Evolutionary conservation across 1,140 invertebrate genomes (phyloP).

Genomic region (Bombus vancouverensis): DNA sequence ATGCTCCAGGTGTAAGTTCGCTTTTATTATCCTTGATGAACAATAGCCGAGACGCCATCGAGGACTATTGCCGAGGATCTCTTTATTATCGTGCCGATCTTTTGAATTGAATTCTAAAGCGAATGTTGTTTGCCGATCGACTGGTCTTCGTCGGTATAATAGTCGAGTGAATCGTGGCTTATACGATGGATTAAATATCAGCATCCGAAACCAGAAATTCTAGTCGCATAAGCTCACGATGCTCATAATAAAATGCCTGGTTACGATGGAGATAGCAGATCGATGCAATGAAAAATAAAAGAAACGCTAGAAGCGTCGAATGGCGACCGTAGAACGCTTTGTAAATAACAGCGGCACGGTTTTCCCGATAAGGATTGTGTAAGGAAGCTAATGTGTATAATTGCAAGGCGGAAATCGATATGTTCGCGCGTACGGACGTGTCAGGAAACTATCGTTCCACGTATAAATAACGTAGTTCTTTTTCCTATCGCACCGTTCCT

Average conservation of each 20-base stretch:
- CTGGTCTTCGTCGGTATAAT: neutral
- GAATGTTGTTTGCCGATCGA: neutral
- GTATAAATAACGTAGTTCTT: slow-evolving; percentile 1
- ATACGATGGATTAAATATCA: neutral
- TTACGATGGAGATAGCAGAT: neutral
- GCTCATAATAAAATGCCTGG: neutral
- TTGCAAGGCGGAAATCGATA: slow-evolving; percentile 2
- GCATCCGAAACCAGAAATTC: neutral
- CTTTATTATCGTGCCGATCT: slow-evolving; percentile 5
- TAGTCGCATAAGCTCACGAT: slow-evolving; percentile 2
- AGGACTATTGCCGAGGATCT: neutral
- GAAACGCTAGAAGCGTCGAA: neutral
- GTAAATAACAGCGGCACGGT: neutral
- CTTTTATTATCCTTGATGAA: slow-evolving; percentile 23
- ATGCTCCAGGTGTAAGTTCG: neutral
- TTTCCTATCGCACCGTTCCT: neutral
- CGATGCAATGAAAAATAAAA: neutral
- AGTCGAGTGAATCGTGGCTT: neutral
- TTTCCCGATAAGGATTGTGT: slow-evolving; percentile 17
- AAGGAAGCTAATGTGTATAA: neutral
- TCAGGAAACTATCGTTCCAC: neutral
- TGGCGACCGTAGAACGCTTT: neutral
- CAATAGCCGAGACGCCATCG: neutral
- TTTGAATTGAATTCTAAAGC: neutral
- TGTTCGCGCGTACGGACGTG: neutral